Evolutionary conservation across 2,797 vertebrate genomes (phyloP).

Genomic region (Nannoperca obscura): DNA sequence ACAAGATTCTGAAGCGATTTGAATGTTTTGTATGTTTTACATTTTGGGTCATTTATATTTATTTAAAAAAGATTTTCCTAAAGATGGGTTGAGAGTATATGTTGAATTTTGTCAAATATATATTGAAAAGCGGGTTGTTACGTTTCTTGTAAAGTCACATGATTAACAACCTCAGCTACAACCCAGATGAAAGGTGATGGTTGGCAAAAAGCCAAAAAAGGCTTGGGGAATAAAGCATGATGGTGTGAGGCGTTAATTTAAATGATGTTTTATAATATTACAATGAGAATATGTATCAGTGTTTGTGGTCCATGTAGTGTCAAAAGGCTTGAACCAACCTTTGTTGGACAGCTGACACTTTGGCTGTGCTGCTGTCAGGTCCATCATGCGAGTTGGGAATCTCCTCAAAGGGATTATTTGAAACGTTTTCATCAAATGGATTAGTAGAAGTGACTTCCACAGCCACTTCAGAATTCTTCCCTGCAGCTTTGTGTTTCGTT

Average conservation of each 20-base stretch:
- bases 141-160: not conserved
- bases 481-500: slow-evolving; percentile 11
- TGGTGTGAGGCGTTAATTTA: not conserved
- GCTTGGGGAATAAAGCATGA: not conserved
- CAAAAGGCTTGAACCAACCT: slow-evolving; percentile 84
- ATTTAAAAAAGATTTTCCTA: too few relatives aligned
- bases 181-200: not conserved
- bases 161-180: not conserved
- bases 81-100: too few relatives aligned
- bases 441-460: slow-evolving; percentile 43
- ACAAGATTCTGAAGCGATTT: too few relatives aligned
- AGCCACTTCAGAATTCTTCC: slow-evolving; percentile 10
- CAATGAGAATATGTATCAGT: not conserved
- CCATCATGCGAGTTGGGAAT: slow-evolving; percentile 29
- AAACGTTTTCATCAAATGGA: slow-evolving; percentile 67
- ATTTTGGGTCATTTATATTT: too few relatives aligned
- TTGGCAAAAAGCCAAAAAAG: not conserved
- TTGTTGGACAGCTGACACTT: slow-evolving; percentile 85
- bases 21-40: too few relatives aligned
- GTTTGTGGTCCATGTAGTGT: not conserved
- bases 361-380: slow-evolving; percentile 58
- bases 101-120: too few relatives aligned
- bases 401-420: slow-evolving; percentile 59
- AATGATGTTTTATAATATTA: not conserved
- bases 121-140: not conserved